Evolutionary conservation across 2,888 invertebrate species (phyloP), one percentile per base, ranked within the genome.

Genomic region (Cryptocephalus moraei): DNA sequence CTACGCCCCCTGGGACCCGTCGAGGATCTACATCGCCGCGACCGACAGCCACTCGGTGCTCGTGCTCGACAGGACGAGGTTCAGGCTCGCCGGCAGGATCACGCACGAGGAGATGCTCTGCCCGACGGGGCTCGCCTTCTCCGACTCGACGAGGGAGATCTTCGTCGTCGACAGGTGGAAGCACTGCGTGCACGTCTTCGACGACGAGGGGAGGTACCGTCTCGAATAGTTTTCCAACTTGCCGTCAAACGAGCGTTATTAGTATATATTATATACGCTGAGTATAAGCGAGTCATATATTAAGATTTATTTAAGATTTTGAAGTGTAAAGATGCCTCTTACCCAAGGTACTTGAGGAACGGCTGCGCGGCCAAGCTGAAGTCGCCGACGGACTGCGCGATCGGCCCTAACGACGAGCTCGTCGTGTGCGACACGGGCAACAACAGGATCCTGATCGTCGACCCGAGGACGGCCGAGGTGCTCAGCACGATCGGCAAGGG

Each of bases 391-490:
- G 88, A 88, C 33, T 76, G 88, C 45, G 80, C 83, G 2, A 65
- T 75, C 0, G 75, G 76, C 44, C 72, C 73, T 50, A 61, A 67
- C 10, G 77, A 78, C 33, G 52, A 55, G 32, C 73, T 88, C 11
- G 82, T 86, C 55, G 78, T 88, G 0, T 85, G 82, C 42, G 88
- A 89, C 61, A 86, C 86, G 48, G 87, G 86, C 49, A 88, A 88
- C 61, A 84, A 88, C 62, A 73, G 87, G 47, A 73, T 81, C 6
- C 74, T 81, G 66, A 68, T 79, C 10, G 60, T 82, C 1, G 71
- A 79, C 43, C 42, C 54, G 2, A 45, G 49, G 43, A 44, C 49
- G 8, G 57, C 56, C 8, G 47, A 54, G 8, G 42, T 52, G 32
- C 11, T 56, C 1, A 58, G 63, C 36, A 65, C 71, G 0, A 62